phyloP scores from a whole-genome alignment of 2,888 invertebrate species.

The Cryptocheilus praepositus region DNA sequence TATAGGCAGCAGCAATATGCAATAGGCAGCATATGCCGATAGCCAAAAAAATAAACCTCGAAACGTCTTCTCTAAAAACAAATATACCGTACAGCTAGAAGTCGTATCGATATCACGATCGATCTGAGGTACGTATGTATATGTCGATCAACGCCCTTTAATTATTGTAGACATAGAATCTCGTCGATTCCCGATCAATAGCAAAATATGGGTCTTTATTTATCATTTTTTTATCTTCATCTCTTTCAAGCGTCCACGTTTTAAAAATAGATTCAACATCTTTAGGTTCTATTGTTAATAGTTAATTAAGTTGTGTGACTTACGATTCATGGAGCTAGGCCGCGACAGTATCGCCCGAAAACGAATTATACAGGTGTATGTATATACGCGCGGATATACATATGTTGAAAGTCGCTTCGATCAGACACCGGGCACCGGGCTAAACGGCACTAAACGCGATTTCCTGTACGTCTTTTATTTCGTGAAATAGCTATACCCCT shows the following conservation, averaged over 20 bases:
- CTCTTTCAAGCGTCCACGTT: constrained; percentile 64
- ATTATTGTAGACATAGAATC: constrained; percentile 57
- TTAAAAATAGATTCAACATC: constrained; percentile 73
- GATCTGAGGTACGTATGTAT: constrained; percentile 72
- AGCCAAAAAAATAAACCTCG: constrained; percentile 66
- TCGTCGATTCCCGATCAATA: constrained; percentile 62
- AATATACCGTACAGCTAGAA: constrained; percentile 67
- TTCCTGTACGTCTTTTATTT: constrained; percentile 20
- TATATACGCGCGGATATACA: constrained; percentile 4
- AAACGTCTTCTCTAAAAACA: constrained; percentile 58
- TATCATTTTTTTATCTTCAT: constrained; percentile 49
- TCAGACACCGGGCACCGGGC: too few species aligned
- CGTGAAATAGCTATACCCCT: too few species aligned
- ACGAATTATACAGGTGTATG: too few species aligned
- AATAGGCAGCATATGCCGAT: constrained; percentile 66
- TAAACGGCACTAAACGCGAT: constrained; percentile 20
- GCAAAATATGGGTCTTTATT: constrained; percentile 70
- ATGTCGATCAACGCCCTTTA: constrained; percentile 63
- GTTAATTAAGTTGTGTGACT: constrained; percentile 64
- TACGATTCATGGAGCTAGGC: constrained; percentile 45
- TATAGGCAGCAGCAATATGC: constrained; percentile 51
- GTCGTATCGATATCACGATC: constrained; percentile 72
- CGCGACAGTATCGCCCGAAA: constrained; percentile 40
- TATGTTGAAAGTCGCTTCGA: constrained; percentile 24
- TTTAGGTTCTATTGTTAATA: constrained; percentile 70